Percentiles rank a stretch among this genome's conserved stretches.
phyloP scores from a whole-genome alignment of 2,888 invertebrate genomes.

The Brassicogethes aeneus region DNA sequence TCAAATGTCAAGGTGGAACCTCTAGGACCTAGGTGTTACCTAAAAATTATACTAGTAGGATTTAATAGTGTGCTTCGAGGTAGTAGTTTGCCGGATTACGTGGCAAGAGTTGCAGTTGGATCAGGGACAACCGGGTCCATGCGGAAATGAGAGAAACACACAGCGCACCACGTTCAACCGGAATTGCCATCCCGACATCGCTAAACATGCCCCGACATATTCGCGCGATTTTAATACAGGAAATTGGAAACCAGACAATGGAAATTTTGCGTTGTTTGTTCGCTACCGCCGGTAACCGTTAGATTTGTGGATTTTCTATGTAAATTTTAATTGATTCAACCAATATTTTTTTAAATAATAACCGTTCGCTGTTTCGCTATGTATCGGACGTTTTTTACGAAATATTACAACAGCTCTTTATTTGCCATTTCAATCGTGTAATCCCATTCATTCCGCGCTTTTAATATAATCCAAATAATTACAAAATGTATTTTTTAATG shows the following conservation, averaged over 20 bases:
- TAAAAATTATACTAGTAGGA: not conserved
- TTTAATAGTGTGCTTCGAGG: not conserved
- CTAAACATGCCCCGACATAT: conserved; percentile 19
- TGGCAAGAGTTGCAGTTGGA: not conserved
- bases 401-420: too few species aligned
- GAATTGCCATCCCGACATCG: conserved; percentile 22
- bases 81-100: too few species aligned
- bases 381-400: not conserved
- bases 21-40: too few species aligned
- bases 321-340: conserved; percentile 20
- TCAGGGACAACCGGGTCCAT: conserved; percentile 6
- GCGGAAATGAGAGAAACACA: conserved; percentile 34
- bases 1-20: too few species aligned
- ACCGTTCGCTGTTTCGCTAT: not conserved
- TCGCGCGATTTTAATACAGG: conserved; percentile 27
- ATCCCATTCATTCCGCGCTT: too few species aligned
- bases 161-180: conserved; percentile 26
- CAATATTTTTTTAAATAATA: conserved; percentile 1
- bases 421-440: too few species aligned
- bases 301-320: conserved; percentile 23
- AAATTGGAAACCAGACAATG: conserved; percentile 38
- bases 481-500: too few species aligned
- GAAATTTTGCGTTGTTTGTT: conserved; percentile 21
- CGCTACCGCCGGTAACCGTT: conserved; percentile 9
- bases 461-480: too few species aligned